Conservation (phyloP, 1,140 invertebrate genomes). For the Copidosoma floridanum region DNA sequence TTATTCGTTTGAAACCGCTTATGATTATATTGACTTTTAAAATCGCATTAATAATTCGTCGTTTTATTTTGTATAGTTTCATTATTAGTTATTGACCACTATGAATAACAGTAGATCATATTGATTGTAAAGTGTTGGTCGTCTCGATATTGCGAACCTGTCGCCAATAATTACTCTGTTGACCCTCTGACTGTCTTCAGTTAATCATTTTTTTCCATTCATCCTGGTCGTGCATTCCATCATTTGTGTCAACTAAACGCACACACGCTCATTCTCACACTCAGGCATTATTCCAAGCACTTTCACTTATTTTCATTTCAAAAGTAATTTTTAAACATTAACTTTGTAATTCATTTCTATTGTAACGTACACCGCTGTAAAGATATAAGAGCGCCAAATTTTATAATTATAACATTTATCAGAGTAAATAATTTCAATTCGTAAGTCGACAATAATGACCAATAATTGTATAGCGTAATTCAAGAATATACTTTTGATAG, state of each 20-base stretch:
- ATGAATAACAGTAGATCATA: constrained; percentile 26
- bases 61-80: constrained; percentile 17
- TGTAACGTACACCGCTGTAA: constrained; percentile 22
- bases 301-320: constrained; percentile 15
- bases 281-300: too few relatives aligned
- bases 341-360: constrained; percentile 26
- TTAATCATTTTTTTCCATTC: constrained; percentile 4
- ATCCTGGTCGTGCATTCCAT: not conserved
- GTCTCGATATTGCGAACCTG: constrained; percentile 25
- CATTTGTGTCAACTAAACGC: not conserved
- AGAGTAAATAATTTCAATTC: too few relatives aligned
- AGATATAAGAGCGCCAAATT: constrained; percentile 15
- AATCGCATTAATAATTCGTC: constrained; percentile 26
- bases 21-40: constrained; percentile 28
- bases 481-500: too few relatives aligned
- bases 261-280: not conserved
- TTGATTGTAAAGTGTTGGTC: constrained; percentile 29
- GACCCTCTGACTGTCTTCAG: constrained; percentile 14
- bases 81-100: constrained; percentile 27
- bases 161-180: constrained; percentile 23
- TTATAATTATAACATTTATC: too few relatives aligned
- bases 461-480: too few relatives aligned
- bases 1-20: constrained; percentile 22
- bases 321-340: constrained; percentile 28
- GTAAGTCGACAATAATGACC: too few relatives aligned